phyloP scores from a whole-genome alignment of 2,113 vertebrate genomes.

The Neofelis nebulosa region DNA sequence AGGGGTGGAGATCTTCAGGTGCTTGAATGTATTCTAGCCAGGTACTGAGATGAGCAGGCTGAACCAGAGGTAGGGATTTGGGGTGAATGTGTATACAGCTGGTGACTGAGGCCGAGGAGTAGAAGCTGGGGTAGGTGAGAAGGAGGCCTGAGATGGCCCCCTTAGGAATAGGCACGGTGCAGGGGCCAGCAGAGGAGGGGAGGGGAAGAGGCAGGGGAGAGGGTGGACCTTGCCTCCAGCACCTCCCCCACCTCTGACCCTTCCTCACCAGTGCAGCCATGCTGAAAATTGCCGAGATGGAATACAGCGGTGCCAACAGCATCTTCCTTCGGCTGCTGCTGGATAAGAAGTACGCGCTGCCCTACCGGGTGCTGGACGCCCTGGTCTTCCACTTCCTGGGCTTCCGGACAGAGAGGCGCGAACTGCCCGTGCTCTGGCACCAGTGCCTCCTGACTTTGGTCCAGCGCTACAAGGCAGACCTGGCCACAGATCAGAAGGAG shows the following conservation, averaged over 20 bases:
- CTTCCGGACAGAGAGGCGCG: slow-evolving; percentile 91
- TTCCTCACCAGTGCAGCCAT: slow-evolving; percentile 90
- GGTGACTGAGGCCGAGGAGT: not conserved
- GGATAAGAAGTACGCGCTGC: slow-evolving; percentile 98
- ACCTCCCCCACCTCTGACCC: not conserved
- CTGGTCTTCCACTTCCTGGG: slow-evolving; percentile 96
- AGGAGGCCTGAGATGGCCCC: not conserved
- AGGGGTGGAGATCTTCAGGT: not conserved
- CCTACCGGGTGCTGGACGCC: slow-evolving; percentile 98
- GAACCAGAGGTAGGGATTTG: not conserved
- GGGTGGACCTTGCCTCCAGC: not conserved
- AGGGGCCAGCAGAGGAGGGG: not conserved
- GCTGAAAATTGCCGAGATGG: slow-evolving; percentile 98
- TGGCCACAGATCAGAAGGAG: slow-evolving; percentile 94
- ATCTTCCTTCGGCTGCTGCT: slow-evolving; percentile 97
- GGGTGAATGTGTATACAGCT: not conserved
- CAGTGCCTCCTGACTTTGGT: slow-evolving; percentile 94
- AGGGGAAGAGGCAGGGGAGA: not conserved
- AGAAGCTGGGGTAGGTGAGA: not conserved
- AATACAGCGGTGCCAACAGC: slow-evolving; percentile 97
- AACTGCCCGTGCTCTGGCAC: slow-evolving; percentile 97
- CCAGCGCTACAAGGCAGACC: slow-evolving; percentile 97
- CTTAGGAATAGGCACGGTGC: too few species aligned
- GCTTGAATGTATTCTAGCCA: not conserved
- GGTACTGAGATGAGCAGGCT: not conserved